Conservation (phyloP, 2,888 invertebrate genomes). For the Stratiomys singularior region DNA sequence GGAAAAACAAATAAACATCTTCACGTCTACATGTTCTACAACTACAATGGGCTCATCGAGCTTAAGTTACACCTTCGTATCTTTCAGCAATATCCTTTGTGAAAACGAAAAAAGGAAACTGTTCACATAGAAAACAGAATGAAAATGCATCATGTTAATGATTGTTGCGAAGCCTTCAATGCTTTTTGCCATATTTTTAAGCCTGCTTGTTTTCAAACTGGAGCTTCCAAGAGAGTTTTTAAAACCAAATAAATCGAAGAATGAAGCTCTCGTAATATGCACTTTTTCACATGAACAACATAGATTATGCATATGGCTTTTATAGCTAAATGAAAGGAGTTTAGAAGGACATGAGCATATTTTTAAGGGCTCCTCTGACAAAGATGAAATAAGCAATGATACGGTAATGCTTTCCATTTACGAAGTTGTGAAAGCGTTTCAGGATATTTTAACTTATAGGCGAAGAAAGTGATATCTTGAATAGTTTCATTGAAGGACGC, state of each 20-base stretch:
- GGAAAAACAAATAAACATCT: neutral
- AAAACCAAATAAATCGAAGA: neutral
- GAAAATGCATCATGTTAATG: constrained; percentile 8
- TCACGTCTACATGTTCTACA: no score
- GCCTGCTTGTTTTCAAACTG: neutral
- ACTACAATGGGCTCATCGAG: neutral
- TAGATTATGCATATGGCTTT: neutral
- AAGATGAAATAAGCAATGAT: no score
- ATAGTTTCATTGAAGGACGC: no score
- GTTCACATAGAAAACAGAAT: neutral
- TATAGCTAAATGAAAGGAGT: neutral
- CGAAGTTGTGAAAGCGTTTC: no score
- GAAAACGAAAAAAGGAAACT: neutral
- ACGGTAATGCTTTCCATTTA: no score
- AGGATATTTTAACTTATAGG: no score
- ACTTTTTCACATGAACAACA: neutral
- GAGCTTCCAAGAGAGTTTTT: neutral
- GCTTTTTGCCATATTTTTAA: no score
- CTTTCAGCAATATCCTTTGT: constrained; percentile 1
- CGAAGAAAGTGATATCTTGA: no score
- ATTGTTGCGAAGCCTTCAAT: neutral
- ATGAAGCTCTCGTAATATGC: neutral
- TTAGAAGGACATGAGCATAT: neutral
- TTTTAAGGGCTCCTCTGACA: neutral
- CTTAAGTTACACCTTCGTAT: constrained; percentile 8